Base-by-base conservation (phyloP, 2,888 invertebrate genomes). In the Apotomis turbidana region DNA sequence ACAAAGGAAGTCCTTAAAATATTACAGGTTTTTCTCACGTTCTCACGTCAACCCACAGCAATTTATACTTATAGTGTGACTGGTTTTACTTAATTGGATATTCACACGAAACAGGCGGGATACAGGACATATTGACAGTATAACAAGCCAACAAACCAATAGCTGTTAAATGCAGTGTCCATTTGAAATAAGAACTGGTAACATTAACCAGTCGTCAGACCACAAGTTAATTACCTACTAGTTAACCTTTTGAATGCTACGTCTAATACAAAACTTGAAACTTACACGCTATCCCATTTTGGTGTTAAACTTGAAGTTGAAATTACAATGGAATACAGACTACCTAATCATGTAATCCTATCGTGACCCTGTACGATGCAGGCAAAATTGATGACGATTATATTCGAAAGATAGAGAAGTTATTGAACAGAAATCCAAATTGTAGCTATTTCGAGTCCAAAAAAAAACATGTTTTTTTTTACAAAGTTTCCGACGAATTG, bases 51-150 rank as follows among this genome's bases (percentile, higher is more conserved):
- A 44, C 59, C 59, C 41, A 63, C 63, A 64, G 44, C 64, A 70
- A 64, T 70, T 70, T 64, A 64, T 15, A 70, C 58, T 70, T 64
- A 64, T 15, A 10, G 15, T 41, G 59, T n/a, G 61, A 67, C 67
- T 27, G 51, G 71, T 71, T 71, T 55, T 54, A 55, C 13, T 60
- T 71, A 55, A 71, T 67, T 71, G 71, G 60, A 67, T 71, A 67
- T 67, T 67, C 38, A 61, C 57, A 51, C 51, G 38, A 44, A 41
- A 70, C 71, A 67, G 60, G 41, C 41, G 6, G 41, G 5, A 41
- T 1, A 41, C 41, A 41, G 41, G 66, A 63, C 36, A 49, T 8
- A 55, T 64, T 59, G 27, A 49, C 69, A 62, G 36, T 58, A 55
- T 70, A 71, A 61, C 49, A 38, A 62, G 44, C 54, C 57, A 62